phyloP scores from a whole-genome alignment of 1,140 invertebrate species.

The Triops longicaudatus region DNA sequence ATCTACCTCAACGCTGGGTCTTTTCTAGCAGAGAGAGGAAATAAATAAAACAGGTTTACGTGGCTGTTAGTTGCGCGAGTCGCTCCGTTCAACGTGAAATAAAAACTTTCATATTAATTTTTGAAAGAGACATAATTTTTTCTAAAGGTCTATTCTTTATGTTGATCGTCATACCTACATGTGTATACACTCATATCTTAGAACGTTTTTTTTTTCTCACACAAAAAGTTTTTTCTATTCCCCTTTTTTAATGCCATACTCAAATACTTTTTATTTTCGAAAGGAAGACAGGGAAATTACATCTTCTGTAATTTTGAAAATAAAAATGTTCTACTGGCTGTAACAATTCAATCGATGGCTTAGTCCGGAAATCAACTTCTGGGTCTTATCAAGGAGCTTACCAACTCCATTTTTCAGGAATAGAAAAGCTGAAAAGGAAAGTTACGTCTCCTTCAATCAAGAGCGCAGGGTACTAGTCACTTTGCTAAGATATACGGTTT shows the following conservation, averaged over 20 bases:
- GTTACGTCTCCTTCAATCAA: constrained; percentile 11
- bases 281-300: not conserved
- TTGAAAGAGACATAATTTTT: too few relatives aligned
- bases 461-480: constrained; percentile 3
- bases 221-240: too few relatives aligned
- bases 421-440: not conserved
- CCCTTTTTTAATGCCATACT: too few relatives aligned
- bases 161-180: too few relatives aligned
- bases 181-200: too few relatives aligned
- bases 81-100: not conserved
- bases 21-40: not conserved
- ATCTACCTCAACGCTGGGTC: not conserved
- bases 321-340: not conserved
- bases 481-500: constrained; percentile 8
- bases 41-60: not conserved
- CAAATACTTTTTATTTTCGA: not conserved
- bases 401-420: constrained; percentile 8
- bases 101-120: not conserved
- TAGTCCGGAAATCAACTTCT: not conserved
- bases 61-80: not conserved
- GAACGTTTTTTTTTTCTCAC: too few relatives aligned
- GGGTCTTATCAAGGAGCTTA: constrained; percentile 10
- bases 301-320: not conserved
- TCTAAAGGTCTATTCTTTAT: too few relatives aligned
- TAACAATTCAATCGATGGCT: not conserved